A percentile compares a stretch with the other conserved stretches of the same genome.
Conservation (phyloP, 2,113 vertebrate genomes). For the Sialia sialis region DNA sequence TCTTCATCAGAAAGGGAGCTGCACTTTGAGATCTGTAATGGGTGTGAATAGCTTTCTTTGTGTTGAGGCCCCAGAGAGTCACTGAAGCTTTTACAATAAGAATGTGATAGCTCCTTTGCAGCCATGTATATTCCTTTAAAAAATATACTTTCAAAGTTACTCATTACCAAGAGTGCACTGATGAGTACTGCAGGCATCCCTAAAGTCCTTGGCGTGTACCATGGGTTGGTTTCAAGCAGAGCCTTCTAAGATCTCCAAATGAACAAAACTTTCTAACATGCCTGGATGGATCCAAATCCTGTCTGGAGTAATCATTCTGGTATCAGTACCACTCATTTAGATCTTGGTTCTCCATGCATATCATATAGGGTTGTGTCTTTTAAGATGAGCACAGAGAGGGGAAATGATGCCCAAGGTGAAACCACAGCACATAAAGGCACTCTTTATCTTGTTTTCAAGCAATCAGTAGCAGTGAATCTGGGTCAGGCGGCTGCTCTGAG, state of each 20-base stretch:
- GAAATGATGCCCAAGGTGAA: neutral
- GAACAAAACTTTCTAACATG: neutral
- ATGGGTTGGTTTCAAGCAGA: neutral
- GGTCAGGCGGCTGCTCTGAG: neutral
- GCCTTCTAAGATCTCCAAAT: neutral
- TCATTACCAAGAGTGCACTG: neutral
- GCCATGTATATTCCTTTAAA: neutral
- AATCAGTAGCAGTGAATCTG: neutral
- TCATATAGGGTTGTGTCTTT: neutral
- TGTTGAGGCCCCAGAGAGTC: neutral
- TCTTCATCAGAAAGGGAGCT: neutral
- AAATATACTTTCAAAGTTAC: neutral
- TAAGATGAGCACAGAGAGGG: neutral
- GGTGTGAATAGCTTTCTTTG: neutral
- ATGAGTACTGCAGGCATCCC: neutral
- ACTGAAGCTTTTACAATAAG: neutral
- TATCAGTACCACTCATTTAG: neutral
- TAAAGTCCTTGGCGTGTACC: neutral
- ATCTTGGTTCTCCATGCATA: neutral
- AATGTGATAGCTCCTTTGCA: neutral
- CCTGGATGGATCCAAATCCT: neutral
- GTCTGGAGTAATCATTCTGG: neutral
- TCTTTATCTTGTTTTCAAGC: neutral
- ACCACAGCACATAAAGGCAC: neutral
- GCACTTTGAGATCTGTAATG: neutral